Percentiles rank a stretch among this genome's conserved stretches.
These are phyloP conservation scores for Acheta domesticus DNA, from an alignment of 2,888 invertebrate species.

Conservation along the genomic window DNA sequence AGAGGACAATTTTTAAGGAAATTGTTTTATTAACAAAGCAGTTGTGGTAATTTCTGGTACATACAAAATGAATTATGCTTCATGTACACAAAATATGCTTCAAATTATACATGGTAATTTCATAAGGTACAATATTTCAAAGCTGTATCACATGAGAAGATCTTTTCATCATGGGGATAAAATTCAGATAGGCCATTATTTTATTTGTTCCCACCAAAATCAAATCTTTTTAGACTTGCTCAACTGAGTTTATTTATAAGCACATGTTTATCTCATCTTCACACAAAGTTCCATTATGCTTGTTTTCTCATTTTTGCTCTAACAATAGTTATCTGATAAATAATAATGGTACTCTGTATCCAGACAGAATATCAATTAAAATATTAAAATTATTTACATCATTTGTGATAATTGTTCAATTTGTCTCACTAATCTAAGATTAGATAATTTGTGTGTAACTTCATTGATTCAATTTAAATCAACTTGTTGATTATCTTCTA, in stretches of 20 bases:
- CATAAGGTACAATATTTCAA: conserved; percentile 21
- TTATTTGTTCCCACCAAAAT: conserved; percentile 30
- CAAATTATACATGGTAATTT: conserved; percentile 30
- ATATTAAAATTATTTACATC: no score
- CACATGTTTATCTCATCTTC: not conserved
- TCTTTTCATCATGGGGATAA: not conserved
- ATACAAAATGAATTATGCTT: conserved; percentile 32
- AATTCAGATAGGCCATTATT: conserved; percentile 26
- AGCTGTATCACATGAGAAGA: conserved; percentile 21
- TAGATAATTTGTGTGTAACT: not conserved
- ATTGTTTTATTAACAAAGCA: conserved; percentile 35
- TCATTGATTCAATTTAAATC: no score
- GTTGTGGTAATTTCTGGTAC: conserved; percentile 32
- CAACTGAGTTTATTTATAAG: not conserved
- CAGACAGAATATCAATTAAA: no score
- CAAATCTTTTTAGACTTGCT: conserved; percentile 18
- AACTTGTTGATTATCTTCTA: no score
- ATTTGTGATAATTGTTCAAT: no score
- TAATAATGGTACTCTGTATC: no score
- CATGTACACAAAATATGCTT: conserved; percentile 35
- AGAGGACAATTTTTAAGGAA: conserved; percentile 29
- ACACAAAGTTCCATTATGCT: not conserved
- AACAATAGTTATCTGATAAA: not conserved
- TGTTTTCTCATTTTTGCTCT: no score
- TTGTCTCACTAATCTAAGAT: not conserved